phyloP scores from a whole-genome alignment of 37 sponge, comb jelly and placozoan genomes.

The Diacarnus erythraeanus region DNA sequence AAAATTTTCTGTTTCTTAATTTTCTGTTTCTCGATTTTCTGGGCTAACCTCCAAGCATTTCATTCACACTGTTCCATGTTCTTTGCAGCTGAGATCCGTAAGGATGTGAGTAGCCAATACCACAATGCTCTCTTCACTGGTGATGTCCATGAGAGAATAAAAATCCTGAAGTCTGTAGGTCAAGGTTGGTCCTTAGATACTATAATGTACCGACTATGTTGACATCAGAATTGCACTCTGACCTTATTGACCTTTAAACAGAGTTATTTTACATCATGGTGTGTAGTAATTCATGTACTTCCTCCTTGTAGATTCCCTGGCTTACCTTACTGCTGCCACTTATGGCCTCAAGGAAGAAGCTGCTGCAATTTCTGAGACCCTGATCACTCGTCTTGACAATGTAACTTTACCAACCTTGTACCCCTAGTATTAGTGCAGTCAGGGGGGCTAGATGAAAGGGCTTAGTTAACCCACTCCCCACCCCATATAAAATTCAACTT shows the following conservation, averaged over 20 bases:
- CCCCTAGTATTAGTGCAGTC: background rate
- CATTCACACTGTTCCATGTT: background rate
- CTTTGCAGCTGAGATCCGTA: conserved; percentile 84
- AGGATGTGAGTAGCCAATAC: conserved; percentile 92
- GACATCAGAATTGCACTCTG: no score
- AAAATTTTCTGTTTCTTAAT: background rate
- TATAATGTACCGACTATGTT: no score
- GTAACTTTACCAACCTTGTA: background rate
- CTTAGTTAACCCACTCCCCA: no score
- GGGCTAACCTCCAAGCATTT: background rate
- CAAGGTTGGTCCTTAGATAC: conserved; percentile 84
- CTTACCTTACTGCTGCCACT: conserved; percentile 95
- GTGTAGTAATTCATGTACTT: background rate
- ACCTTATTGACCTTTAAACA: background rate
- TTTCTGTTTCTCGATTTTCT: background rate
- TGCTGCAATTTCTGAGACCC: conserved; percentile 59
- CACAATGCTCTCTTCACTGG: conserved; percentile 91
- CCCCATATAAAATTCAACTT: no score
- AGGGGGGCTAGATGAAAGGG: no score
- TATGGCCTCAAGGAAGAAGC: conserved; percentile 90
- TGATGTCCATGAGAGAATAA: conserved; percentile 87
- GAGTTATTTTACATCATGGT: background rate
- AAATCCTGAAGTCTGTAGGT: conserved; percentile 75
- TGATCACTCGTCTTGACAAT: conserved; percentile 56
- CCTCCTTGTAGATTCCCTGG: conserved; percentile 73